These are phyloP conservation scores for Pteropus rufus DNA, from an alignment of 2,797 vertebrate genomes.

Conservation along the genomic window DNA sequence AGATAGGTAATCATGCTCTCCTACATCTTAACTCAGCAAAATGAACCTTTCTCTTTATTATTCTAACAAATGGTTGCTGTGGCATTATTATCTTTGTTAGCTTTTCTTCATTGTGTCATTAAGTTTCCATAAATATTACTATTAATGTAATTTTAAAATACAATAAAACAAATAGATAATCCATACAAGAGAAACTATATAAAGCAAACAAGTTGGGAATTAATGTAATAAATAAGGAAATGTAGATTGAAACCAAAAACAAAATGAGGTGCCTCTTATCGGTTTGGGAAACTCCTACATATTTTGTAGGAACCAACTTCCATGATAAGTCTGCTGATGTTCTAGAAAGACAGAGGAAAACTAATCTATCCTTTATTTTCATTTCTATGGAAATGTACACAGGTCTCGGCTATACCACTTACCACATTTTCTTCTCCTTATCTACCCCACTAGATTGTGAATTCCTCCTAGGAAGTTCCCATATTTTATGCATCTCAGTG, in stretches of 20 bases:
- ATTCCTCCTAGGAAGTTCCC: background rate
- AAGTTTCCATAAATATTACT: background rate
- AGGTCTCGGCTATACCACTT: background rate
- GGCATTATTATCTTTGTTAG: background rate
- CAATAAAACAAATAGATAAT: background rate
- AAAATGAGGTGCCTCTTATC: background rate
- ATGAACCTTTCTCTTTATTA: background rate
- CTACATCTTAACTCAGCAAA: background rate
- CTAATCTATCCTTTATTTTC: background rate
- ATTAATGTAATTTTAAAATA: background rate
- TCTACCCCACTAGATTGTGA: background rate
- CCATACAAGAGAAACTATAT: background rate
- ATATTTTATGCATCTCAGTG: constrained; percentile 23
- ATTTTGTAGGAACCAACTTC: background rate
- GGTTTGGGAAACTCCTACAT: background rate
- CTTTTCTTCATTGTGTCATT: background rate
- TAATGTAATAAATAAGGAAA: background rate
- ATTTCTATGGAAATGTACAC: background rate
- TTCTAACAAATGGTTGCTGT: background rate
- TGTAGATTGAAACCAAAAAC: background rate
- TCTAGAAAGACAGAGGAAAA: background rate
- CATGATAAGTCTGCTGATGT: background rate
- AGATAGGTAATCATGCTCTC: background rate
- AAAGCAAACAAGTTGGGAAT: background rate
- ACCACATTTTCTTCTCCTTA: background rate